These are phyloP conservation scores for Paracentrotus lividus DNA, from an alignment of 53 echinoderm and acorn worm species.

Conservation along the genomic window DNA sequence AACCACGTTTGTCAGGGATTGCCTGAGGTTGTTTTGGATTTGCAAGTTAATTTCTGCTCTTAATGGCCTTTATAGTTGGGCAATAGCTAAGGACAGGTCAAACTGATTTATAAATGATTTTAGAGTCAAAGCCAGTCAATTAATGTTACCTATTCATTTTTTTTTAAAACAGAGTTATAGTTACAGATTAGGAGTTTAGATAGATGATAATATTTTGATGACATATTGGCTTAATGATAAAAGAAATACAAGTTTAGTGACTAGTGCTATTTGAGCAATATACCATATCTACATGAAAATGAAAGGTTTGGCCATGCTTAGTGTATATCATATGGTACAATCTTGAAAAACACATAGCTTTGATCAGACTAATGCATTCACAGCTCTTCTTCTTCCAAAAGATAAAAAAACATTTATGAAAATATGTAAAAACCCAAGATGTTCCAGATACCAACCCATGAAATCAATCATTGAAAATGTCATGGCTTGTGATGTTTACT, in stretches of 20 bases:
- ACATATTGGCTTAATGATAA: background rate
- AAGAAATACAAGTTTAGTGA: background rate
- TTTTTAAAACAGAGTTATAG: background rate
- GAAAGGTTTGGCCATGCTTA: background rate
- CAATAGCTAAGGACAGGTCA: background rate
- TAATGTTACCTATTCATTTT: background rate
- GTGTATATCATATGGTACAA: background rate
- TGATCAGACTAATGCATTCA: background rate
- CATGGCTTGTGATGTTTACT: constrained; percentile 54
- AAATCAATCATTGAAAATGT: constrained; percentile 65
- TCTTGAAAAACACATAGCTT: background rate
- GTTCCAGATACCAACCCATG: constrained; percentile 59
- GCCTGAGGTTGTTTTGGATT: background rate
- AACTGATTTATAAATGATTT: background rate
- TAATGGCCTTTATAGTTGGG: background rate
- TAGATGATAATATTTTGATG: background rate
- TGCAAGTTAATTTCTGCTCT: background rate
- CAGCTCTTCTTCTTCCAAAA: background rate
- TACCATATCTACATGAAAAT: background rate
- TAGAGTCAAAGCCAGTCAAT: background rate
- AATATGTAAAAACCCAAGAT: constrained; percentile 10
- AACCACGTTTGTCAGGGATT: background rate
- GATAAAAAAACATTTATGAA: background rate
- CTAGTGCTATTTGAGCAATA: background rate
- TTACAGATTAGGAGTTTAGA: background rate